Percentiles rank a stretch among this genome's conserved stretches.
These are phyloP conservation scores for Hipparchia sbordonii DNA, from an alignment of 2,888 invertebrate species.

Conservation along the genomic window DNA sequence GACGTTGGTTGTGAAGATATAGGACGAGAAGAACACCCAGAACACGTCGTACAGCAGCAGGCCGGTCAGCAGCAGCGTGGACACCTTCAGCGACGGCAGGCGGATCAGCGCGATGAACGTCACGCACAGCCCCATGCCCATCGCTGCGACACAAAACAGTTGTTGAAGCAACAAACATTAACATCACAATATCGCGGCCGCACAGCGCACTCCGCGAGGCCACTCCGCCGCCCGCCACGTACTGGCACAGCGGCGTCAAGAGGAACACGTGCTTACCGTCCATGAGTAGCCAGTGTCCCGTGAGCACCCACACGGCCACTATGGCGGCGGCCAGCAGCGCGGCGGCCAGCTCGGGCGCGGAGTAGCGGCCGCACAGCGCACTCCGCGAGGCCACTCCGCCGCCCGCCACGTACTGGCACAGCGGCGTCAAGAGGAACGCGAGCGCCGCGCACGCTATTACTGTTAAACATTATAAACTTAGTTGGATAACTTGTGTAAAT, in stretches of 20 bases:
- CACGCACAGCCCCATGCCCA: conserved; percentile 99
- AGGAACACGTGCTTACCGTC: conserved; percentile 87
- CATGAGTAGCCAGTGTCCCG: too few relatives aligned
- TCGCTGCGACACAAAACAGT: conserved; percentile 51
- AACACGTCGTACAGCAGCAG: conserved; percentile 98
- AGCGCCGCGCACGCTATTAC: conserved; percentile 98
- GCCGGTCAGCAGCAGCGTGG: conserved; percentile 96
- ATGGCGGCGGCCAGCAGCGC: too few relatives aligned
- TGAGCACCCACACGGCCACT: too few relatives aligned
- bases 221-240: too few relatives aligned
- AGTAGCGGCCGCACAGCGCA: too few relatives aligned
- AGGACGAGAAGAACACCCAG: conserved; percentile 99
- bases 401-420: too few relatives aligned
- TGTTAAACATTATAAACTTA: conserved; percentile 57
- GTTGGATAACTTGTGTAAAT: not conserved
- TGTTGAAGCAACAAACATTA: too few relatives aligned
- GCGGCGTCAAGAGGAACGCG: conserved; percentile 87
- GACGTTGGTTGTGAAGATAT: conserved; percentile 98
- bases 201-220: too few relatives aligned
- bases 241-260: too few relatives aligned
- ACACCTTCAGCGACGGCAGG: conserved; percentile 95
- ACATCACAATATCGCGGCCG: too few relatives aligned
- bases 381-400: too few relatives aligned
- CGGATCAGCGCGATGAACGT: conserved; percentile 98
- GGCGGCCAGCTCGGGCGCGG: too few relatives aligned